These are phyloP conservation scores for Anguilla japonica DNA, from an alignment of 2,113 vertebrate genomes.

Conservation along the genomic window DNA sequence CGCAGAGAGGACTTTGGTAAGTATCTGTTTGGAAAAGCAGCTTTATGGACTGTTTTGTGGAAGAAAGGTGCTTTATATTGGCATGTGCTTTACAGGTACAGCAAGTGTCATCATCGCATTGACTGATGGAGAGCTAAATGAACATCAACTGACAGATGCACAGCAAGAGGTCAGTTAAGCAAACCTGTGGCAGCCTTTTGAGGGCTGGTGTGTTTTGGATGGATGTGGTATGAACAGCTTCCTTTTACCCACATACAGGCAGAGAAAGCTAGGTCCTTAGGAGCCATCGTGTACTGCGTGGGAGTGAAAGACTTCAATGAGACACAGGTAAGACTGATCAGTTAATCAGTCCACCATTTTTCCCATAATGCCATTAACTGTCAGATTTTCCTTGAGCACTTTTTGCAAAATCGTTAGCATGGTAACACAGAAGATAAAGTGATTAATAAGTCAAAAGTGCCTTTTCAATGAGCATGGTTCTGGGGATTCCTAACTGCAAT, in stretches of 20 bases:
- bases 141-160: conserved; percentile 68
- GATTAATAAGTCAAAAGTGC: background rate
- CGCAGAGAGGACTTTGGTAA: conserved; percentile 71
- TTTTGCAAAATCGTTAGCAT: background rate
- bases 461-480: background rate
- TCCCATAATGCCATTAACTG: background rate
- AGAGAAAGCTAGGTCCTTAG: conserved; percentile 68
- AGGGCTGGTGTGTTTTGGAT: background rate
- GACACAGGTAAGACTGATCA: conserved; percentile 73
- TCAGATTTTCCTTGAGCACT: background rate
- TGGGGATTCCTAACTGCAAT: background rate
- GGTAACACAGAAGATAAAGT: no score
- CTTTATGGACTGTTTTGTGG: background rate
- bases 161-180: conserved; percentile 73
- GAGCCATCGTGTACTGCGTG: conserved; percentile 83
- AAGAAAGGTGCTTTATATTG: background rate
- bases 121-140: conserved; percentile 77
- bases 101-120: conserved; percentile 85
- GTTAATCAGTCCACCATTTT: background rate
- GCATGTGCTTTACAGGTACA: conserved; percentile 53
- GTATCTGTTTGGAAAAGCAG: conserved; percentile 28
- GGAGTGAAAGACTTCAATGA: conserved; percentile 81
- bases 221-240: background rate
- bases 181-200: background rate
- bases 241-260: conserved; percentile 65